Base-by-base conservation (phyloP, 1,140 invertebrate genomes). In the Drosophila navojoa region DNA sequence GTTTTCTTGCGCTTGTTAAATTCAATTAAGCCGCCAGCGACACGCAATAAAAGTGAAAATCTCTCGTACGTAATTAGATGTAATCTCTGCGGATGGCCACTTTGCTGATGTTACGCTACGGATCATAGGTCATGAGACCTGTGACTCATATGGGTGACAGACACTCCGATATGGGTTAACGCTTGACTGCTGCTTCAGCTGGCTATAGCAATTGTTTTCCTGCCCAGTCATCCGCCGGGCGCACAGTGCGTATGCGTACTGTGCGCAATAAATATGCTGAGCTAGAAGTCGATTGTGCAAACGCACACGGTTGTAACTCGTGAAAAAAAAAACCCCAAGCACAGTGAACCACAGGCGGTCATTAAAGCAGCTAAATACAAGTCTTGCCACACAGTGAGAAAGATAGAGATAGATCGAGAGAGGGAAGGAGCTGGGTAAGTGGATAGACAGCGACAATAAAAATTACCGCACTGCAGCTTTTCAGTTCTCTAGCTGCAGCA, bases 21-120 rank as follows among this genome's bases (percentile, higher is more conserved):
- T 75, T 69, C 61, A 77, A 74, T 77, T 40, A 53, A 63, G 59
- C 66, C 61, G 64, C 71, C 60, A 76, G 81, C 61, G 53, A 60
- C 72, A 38, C 35, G 35, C 35, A 47, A 49, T 71, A 79, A 87
- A 87, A 87, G 82, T 82, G 79, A 89, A 87, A 87, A 89, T 62
- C 81, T 78, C 16, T 9, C 19, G 38, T 22, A 38, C 69, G 81
- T 87, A 87, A 87, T 86, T 86, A 76, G 79, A 86, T 86, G 70
- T 74, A 86, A 78, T 85, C 81, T 85, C 81, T 81, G 27, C 53
- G 35, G 60, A 50, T 63, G 32, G 32, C 32, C 32, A 32, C 32
- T 32, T 32, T 5, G 75, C 67, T 61, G 11, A 13, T 49, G 35
- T 38, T 38, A 11, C 35, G 35, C 59, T 70, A 47, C 67, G 49